Evolutionary conservation across 2,888 invertebrate species (phyloP), one percentile per base, ranked within the genome.

Genomic region (Limnephilus rhombicus): DNA sequence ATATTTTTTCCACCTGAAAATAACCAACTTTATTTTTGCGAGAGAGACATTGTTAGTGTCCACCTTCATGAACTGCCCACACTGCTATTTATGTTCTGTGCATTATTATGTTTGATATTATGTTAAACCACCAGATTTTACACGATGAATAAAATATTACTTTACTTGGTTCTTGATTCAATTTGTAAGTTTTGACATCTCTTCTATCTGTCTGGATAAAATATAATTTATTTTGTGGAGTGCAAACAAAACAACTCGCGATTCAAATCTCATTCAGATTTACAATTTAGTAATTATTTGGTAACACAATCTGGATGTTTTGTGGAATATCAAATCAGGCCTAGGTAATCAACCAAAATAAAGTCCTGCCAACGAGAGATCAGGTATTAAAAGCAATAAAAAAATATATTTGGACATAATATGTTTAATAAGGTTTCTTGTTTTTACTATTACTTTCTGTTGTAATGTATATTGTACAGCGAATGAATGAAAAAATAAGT

Each of bases 211-310:
- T 24, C 68, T n/a, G 68, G 68, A n/a, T 24, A 68, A n/a, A 68
- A 68, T 68, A 68, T 68, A 24, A 24, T 24, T n/a, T 68, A 68
- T 68, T 68, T 24, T n/a, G 24, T 24, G 24, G 68, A 68, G 68
- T n/a, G 24, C 9, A 24, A 68, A n/a, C 68, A 68, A 68, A 68
- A 68, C 68, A 68, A n/a, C 24, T 24, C 24, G 24, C 24, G 68
- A 68, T 68, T n/a, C 68, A 68, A 68, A 68, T 68, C 68, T 68
- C 68, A 68, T 68, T 68, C 68, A 68, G 68, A 68, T 68, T 68
- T 68, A 24, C 68, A 68, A 68, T 68, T 68, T 24, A n/a, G 24
- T 68, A 68, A 68, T 68, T 68, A 68, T 68, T 68, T 24, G 24
- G 24, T 68, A 68, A 68, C n/a, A 2, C 24, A 68, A 68, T 68